phyloP scores from a whole-genome alignment of 1,140 invertebrate species.

The Drosophila bipectinata region DNA sequence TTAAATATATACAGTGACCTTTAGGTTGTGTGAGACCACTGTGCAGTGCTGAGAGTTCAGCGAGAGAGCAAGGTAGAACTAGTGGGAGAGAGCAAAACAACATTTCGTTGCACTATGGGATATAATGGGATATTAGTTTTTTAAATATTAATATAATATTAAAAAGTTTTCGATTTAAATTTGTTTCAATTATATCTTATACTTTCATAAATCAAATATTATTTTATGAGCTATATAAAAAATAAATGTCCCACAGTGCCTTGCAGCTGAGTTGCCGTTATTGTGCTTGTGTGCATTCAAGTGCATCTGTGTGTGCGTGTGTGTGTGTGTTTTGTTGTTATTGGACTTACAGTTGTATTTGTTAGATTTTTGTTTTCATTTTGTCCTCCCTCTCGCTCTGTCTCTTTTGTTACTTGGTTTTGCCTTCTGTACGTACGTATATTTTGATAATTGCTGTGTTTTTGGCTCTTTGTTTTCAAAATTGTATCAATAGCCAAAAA shows the following conservation, averaged over 20 bases:
- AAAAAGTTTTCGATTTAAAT: too few species aligned
- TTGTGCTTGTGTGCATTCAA: conserved; percentile 34
- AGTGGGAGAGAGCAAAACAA: conserved; percentile 42
- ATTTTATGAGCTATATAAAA: too few species aligned
- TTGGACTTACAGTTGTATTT: conserved; percentile 22
- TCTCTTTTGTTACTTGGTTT: conserved; percentile 4
- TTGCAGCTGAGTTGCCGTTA: conserved; percentile 1
- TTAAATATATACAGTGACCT: neutral
- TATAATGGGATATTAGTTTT: too few species aligned
- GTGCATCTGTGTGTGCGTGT: conserved; percentile 30
- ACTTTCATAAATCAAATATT: too few species aligned
- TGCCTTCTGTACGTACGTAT: conserved; percentile 57
- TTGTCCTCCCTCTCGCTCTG: conserved; percentile 17
- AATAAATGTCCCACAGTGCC: too few species aligned
- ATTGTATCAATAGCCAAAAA: conserved; percentile 14
- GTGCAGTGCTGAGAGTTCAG: conserved; percentile 9
- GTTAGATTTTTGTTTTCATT: conserved; percentile 43
- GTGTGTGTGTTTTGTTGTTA: conserved; percentile 44
- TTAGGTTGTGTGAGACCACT: conserved; percentile 4
- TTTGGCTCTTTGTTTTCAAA: conserved; percentile 66
- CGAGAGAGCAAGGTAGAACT: neutral
- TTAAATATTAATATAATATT: too few species aligned
- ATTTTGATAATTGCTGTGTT: conserved; percentile 65
- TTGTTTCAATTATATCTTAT: too few species aligned
- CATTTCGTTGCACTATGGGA: conserved; percentile 58